Percentiles rank a stretch among this genome's conserved stretches.
phyloP scores from a whole-genome alignment of 2,113 vertebrate genomes.

The Lepisosteus osseus region DNA sequence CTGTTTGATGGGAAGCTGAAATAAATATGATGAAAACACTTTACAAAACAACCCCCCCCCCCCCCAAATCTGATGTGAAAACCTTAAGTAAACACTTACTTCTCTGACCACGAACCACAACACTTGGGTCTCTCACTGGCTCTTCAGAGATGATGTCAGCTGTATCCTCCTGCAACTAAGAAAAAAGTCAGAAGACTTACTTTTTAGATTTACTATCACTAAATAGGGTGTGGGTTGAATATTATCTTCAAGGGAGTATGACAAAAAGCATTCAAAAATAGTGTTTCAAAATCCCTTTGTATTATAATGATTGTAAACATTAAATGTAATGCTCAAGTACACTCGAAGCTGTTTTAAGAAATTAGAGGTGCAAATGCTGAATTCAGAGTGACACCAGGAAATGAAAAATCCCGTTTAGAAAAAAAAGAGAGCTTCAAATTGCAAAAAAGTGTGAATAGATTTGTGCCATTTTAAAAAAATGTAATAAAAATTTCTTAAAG shows the following conservation, averaged over 20 bases:
- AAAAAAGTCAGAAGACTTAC: background rate
- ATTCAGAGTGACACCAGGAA: too few species aligned
- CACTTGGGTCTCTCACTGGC: background rate
- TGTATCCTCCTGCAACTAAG: constrained; percentile 22
- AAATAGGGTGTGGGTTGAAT: background rate
- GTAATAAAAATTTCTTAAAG: background rate
- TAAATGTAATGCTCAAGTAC: too few species aligned
- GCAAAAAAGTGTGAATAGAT: background rate
- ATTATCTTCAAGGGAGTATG: background rate
- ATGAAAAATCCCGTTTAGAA: too few species aligned
- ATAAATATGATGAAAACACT: background rate
- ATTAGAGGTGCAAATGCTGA: too few species aligned
- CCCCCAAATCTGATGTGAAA: background rate
- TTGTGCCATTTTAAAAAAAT: background rate
- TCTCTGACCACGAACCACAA: constrained; percentile 16
- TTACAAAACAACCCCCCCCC: background rate
- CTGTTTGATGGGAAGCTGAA: too few species aligned
- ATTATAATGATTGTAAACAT: background rate
- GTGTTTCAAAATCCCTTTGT: background rate
- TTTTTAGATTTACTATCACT: too few species aligned
- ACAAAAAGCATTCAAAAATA: background rate
- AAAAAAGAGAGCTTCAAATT: too few species aligned
- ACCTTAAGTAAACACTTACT: constrained; percentile 19
- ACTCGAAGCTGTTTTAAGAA: too few species aligned
- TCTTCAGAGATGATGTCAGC: constrained; percentile 16